Conservation (phyloP, 2,888 invertebrate genomes). For the Drosophila tripunctata region DNA sequence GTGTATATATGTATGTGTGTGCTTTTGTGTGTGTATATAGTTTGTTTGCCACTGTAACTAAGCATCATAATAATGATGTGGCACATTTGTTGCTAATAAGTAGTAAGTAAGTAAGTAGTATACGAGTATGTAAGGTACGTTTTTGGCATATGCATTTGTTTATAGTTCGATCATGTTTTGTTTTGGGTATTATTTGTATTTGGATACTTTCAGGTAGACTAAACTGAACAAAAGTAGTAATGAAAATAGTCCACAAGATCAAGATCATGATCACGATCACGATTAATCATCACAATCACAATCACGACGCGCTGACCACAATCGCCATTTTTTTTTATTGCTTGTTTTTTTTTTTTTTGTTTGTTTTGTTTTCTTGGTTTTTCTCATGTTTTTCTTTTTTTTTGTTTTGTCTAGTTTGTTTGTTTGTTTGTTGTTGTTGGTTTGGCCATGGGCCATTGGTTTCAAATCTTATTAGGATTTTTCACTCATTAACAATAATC, state of each 20-base stretch:
- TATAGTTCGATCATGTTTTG: constrained; percentile 39
- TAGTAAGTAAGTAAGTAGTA: not conserved
- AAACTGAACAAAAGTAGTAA: constrained; percentile 78
- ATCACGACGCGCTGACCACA: constrained; percentile 46
- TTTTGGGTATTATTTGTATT: constrained; percentile 25
- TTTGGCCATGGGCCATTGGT: constrained; percentile 10
- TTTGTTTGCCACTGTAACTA: constrained; percentile 25
- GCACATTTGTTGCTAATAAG: constrained; percentile 44
- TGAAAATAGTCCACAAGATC: constrained; percentile 72
- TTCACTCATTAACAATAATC: constrained; percentile 60
- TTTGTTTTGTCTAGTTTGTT: not conserved
- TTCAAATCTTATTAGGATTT: constrained; percentile 44
- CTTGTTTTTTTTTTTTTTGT: constrained; percentile 1
- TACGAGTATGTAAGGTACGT: no score
- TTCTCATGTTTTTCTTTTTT: not conserved
- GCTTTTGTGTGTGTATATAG: not conserved
- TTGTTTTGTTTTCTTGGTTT: constrained; percentile 12
- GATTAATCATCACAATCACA: constrained; percentile 39
- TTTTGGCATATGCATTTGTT: constrained; percentile 38
- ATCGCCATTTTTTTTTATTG: constrained; percentile 37
- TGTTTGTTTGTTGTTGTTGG: constrained; percentile 13
- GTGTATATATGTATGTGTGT: constrained; percentile 1
- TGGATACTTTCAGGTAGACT: constrained; percentile 51
- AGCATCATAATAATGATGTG: constrained; percentile 42
- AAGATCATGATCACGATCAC: constrained; percentile 54